A percentile compares a stretch with the other conserved stretches of the same genome.
phyloP scores from a whole-genome alignment of 1,140 invertebrate genomes.

The Galendromus occidentalis region DNA sequence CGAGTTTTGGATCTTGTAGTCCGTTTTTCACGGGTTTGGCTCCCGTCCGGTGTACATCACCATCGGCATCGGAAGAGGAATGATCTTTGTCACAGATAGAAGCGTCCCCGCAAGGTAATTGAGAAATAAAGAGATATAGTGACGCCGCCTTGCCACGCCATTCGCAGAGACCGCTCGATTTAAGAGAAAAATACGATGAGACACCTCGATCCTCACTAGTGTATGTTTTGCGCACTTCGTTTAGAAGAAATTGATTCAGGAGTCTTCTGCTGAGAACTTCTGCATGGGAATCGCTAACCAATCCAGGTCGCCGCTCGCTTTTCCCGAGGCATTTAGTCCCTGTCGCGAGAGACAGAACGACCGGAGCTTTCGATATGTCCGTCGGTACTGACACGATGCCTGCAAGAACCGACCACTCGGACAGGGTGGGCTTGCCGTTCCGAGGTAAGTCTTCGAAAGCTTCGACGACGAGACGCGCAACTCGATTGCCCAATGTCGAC shows the following conservation, averaged over 20 bases:
- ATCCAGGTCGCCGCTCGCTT: background rate
- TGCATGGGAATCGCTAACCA: conserved; percentile 73
- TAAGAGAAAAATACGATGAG: conserved; percentile 11
- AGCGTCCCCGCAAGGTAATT: conserved; percentile 50
- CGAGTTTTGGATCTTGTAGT: conserved; percentile 23
- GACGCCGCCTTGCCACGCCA: conserved; percentile 7
- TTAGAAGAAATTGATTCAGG: conserved; percentile 53
- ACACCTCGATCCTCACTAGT: conserved; percentile 15
- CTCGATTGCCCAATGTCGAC: too few species aligned
- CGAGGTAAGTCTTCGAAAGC: background rate
- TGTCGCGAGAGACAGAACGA: background rate
- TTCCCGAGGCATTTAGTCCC: background rate
- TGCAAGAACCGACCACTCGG: background rate
- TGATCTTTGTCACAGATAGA: conserved; percentile 48
- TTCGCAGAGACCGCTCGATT: conserved; percentile 14
- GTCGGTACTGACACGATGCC: background rate
- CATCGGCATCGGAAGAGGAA: background rate
- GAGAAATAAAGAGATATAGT: conserved; percentile 11
- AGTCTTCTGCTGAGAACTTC: conserved; percentile 63
- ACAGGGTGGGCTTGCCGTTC: background rate
- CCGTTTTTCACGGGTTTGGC: conserved; percentile 51
- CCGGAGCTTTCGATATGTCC: background rate
- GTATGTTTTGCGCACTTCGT: conserved; percentile 35
- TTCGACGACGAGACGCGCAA: background rate
- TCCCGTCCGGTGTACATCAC: conserved; percentile 59